Percentiles rank a stretch among this genome's conserved stretches.
Evolutionary conservation across 1,140 invertebrate genomes (phyloP).

Genomic region (Eubasilissa regina): DNA sequence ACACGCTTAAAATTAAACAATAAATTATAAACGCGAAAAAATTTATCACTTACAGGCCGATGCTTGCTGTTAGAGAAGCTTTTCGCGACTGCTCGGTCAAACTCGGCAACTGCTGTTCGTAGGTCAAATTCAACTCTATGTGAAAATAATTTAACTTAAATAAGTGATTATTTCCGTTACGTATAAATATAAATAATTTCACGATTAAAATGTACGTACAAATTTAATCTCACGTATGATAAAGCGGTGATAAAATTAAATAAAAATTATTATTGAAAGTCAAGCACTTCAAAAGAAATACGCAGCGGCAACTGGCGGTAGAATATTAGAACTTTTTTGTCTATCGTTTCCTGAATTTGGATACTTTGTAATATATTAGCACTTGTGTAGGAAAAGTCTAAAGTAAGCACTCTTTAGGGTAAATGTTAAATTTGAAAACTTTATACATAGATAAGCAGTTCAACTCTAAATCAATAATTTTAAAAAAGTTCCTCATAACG

Average conservation of each 20-base stretch:
- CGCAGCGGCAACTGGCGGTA: conserved; percentile 25
- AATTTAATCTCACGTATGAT: conserved; percentile 7
- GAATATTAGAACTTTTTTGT: conserved; percentile 9
- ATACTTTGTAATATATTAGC: too few species aligned
- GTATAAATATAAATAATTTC: conserved; percentile 10
- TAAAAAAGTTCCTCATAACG: too few species aligned
- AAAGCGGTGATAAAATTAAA: conserved; percentile 21
- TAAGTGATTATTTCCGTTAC: background rate
- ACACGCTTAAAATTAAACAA: conserved; percentile 44
- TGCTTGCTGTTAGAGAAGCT: conserved; percentile 70
- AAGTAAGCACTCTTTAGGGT: too few species aligned
- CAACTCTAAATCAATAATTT: too few species aligned
- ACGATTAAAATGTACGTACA: background rate
- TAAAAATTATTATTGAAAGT: conserved; percentile 31
- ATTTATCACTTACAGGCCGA: conserved; percentile 66
- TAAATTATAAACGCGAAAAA: conserved; percentile 44
- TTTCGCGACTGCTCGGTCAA: conserved; percentile 66
- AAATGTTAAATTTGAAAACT: too few species aligned
- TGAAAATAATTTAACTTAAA: conserved; percentile 17
- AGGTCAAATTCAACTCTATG: conserved; percentile 45
- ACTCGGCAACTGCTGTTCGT: conserved; percentile 58
- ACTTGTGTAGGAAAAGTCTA: too few species aligned
- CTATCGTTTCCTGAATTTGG: too few species aligned
- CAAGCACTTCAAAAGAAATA: conserved; percentile 20
- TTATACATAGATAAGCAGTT: too few species aligned